Evolutionary conservation across 2,888 invertebrate species (phyloP).

Genomic region (Drosophila rubida): DNA sequence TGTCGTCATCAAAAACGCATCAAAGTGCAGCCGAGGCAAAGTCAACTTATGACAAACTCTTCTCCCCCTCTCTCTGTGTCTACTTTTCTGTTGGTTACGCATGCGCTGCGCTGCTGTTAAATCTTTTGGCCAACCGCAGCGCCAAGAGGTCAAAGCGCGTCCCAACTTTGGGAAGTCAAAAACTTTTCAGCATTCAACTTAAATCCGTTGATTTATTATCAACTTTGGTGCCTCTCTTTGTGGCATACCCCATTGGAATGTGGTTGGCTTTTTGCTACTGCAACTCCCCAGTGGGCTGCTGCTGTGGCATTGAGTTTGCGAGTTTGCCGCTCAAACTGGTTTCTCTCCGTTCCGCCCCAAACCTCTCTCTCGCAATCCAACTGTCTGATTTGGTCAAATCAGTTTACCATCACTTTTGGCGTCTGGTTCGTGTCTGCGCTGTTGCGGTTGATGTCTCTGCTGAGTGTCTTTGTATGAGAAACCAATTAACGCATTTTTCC

Average conservation of each 20-base stretch:
- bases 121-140: conserved; percentile 9
- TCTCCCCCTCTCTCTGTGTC: neutral
- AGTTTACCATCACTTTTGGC: conserved; percentile 45
- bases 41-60: conserved; percentile 12
- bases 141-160: conserved; percentile 9
- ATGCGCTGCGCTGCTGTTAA: conserved; percentile 22
- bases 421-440: conserved; percentile 50
- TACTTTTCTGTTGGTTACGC: conserved; percentile 20
- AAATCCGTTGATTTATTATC: conserved; percentile 70
- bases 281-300: conserved; percentile 35
- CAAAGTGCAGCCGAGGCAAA: conserved; percentile 29
- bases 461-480: conserved; percentile 39
- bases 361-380: neutral
- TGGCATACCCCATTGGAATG: conserved; percentile 46
- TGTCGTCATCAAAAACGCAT: conserved; percentile 49
- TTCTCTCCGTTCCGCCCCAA: conserved; percentile 1
- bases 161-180: conserved; percentile 19
- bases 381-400: conserved; percentile 36
- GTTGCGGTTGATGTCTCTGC: conserved; percentile 43
- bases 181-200: conserved; percentile 36
- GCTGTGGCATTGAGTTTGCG: conserved; percentile 28
- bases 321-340: conserved; percentile 49
- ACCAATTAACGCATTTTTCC: conserved; percentile 73
- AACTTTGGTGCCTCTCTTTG: conserved; percentile 40
- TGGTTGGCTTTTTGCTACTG: conserved; percentile 35